A percentile compares a stretch with the other conserved stretches of the same genome.
phyloP scores from a whole-genome alignment of 1,140 invertebrate species.

The Anastatus disparis region DNA sequence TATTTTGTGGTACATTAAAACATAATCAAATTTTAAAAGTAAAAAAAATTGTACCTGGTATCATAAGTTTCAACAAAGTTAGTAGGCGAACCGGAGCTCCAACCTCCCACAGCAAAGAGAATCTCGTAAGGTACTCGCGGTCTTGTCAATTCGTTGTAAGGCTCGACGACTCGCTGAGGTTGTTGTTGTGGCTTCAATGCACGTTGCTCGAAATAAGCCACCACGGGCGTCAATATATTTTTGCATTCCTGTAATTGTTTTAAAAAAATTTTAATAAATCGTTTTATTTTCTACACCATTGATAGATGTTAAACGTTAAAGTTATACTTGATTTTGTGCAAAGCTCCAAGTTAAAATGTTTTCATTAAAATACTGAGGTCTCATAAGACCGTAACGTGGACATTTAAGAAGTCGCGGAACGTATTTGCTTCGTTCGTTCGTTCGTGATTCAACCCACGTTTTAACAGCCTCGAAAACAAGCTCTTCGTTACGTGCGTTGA shows the following conservation, averaged over 20 bases:
- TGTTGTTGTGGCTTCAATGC: conserved; percentile 56
- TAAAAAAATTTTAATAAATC: no score
- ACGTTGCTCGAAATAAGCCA: conserved; percentile 71
- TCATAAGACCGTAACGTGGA: conserved; percentile 75
- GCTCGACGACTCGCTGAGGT: background rate
- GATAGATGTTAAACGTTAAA: no score
- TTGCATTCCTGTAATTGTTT: conserved; percentile 73
- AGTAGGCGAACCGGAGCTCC: conserved; percentile 79
- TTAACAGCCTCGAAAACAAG: conserved; percentile 75
- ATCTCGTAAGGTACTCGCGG: conserved; percentile 77
- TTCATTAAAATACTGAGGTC: conserved; percentile 71
- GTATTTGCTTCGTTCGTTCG: conserved; percentile 59
- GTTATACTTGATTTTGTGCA: conserved; percentile 2
- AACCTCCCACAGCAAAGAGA: conserved; percentile 80
- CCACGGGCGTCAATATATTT: conserved; percentile 73
- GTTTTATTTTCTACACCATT: no score
- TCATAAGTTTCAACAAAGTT: conserved; percentile 85
- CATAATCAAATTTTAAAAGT: no score
- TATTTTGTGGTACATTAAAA: no score
- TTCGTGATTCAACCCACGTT: conserved; percentile 65
- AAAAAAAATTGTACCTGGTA: no score
- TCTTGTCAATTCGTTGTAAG: conserved; percentile 58
- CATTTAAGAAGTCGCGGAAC: conserved; percentile 73
- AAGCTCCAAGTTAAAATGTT: conserved; percentile 69
- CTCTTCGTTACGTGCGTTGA: conserved; percentile 79